Percentiles rank a stretch among this genome's conserved stretches.
phyloP scores from a whole-genome alignment of 92 coral and sea anemone genomes.

The Desmophyllum pertusum region DNA sequence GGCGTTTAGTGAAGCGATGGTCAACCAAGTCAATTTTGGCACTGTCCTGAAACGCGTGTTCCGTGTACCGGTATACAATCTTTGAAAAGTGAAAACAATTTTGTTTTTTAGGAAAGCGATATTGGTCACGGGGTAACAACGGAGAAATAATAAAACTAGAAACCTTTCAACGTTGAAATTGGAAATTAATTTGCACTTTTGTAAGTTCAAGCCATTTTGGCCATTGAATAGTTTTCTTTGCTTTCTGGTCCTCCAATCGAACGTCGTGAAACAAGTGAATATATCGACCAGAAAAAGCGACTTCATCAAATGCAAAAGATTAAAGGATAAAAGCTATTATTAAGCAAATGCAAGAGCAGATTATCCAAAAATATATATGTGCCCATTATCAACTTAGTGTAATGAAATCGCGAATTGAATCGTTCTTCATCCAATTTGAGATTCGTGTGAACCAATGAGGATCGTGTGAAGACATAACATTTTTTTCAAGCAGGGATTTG shows the following conservation, averaged over 20 bases:
- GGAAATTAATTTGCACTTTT: conserved; percentile 25
- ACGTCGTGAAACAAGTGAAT: conserved; percentile 24
- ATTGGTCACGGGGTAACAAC: conserved; percentile 25
- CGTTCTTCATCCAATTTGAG: not conserved
- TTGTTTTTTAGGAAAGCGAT: conserved; percentile 6
- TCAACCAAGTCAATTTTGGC: not conserved
- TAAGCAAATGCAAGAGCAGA: conserved; percentile 51
- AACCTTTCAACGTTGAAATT: conserved; percentile 32
- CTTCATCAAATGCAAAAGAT: conserved; percentile 46
- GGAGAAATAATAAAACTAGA: conserved; percentile 2
- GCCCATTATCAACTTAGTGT: conserved; percentile 36
- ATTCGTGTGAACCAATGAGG: conserved; percentile 14
- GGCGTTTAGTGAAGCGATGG: conserved; percentile 19
- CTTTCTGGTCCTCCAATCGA: conserved; percentile 17
- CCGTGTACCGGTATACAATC: not conserved
- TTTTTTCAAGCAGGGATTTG: not conserved
- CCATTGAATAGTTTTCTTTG: not conserved
- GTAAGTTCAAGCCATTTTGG: conserved; percentile 1
- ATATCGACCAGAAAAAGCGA: conserved; percentile 35
- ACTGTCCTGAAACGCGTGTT: not conserved
- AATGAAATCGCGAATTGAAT: conserved; percentile 17
- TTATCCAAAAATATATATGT: conserved; percentile 49
- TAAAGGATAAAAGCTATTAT: conserved; percentile 55
- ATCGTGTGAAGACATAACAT: not conserved
- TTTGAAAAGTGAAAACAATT: too few relatives aligned